Evolutionary conservation across 2,797 vertebrate genomes (phyloP).

Genomic region (Bovichtus diacanthus): DNA sequence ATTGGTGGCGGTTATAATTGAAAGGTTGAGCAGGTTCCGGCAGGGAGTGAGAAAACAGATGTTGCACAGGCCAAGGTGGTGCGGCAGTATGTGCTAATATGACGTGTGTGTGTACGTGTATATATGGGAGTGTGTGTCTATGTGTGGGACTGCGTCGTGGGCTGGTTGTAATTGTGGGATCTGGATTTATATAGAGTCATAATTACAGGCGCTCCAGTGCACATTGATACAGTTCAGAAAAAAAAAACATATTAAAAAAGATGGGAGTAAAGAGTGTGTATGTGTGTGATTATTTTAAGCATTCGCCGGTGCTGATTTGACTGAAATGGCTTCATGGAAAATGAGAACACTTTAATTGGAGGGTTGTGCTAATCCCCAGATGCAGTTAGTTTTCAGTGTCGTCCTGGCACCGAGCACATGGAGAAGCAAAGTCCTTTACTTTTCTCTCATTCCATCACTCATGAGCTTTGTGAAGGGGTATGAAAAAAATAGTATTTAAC

Average conservation of each 20-base stretch:
- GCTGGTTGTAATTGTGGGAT: conserved; percentile 81
- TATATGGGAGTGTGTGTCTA: conserved; percentile 10
- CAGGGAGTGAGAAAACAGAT: conserved; percentile 81
- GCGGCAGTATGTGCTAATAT: conserved; percentile 58
- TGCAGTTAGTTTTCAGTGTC: conserved; percentile 18
- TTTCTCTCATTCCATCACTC: background rate
- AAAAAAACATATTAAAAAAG: conserved; percentile 41
- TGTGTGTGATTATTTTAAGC: conserved; percentile 73
- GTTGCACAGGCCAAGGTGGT: conserved; percentile 66
- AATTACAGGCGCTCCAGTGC: conserved; percentile 76
- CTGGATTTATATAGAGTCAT: conserved; percentile 79
- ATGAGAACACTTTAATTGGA: conserved; percentile 77
- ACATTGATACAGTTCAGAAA: conserved; percentile 63
- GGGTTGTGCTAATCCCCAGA: conserved; percentile 62
- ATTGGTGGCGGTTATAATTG: conserved; percentile 84
- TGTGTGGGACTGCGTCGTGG: conserved; percentile 39
- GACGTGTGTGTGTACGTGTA: conserved; percentile 37
- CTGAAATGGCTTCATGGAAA: conserved; percentile 71
- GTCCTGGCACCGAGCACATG: background rate
- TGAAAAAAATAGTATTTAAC: no score
- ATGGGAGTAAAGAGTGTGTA: conserved; percentile 18
- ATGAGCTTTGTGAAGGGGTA: no score
- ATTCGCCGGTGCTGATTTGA: conserved; percentile 71
- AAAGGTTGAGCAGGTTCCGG: conserved; percentile 78
- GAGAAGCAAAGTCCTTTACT: background rate